phyloP scores from a whole-genome alignment of 2,113 vertebrate species.

The Hippocampus guttulatus region DNA sequence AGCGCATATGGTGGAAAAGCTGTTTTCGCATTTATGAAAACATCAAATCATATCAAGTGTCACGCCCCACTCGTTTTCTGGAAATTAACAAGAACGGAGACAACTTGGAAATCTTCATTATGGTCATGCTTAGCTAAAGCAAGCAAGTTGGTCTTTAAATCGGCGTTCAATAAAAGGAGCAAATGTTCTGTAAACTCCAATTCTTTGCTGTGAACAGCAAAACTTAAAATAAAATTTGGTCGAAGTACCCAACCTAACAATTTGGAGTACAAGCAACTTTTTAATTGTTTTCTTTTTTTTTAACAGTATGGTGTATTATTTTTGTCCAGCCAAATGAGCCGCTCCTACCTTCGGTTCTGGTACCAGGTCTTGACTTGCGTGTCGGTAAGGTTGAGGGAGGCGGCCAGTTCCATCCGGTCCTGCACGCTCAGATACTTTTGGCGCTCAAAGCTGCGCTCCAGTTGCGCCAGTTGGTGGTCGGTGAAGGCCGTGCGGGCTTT shows the following conservation, averaged over 20 bases:
- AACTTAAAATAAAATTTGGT: too few relatives aligned
- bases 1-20: neutral
- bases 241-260: too few relatives aligned
- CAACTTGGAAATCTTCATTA: too few relatives aligned
- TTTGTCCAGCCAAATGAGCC: neutral
- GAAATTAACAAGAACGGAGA: neutral
- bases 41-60: neutral
- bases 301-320: neutral
- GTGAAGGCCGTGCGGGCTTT: conserved; percentile 98
- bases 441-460: conserved; percentile 96
- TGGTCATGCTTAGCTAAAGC: too few relatives aligned
- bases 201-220: too few relatives aligned
- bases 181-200: too few relatives aligned
- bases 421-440: conserved; percentile 98
- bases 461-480: conserved; percentile 95
- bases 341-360: conserved; percentile 93
- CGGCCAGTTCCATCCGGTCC: conserved; percentile 97
- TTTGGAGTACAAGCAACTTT: neutral
- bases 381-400: conserved; percentile 97
- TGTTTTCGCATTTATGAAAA: too few relatives aligned
- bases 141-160: too few relatives aligned
- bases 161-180: too few relatives aligned
- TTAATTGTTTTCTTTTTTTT: neutral
- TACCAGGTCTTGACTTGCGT: conserved; percentile 99
- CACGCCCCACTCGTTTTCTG: neutral